These are phyloP conservation scores for Egretta garzetta DNA, from an alignment of 2,113 vertebrate species.

Conservation along the genomic window DNA sequence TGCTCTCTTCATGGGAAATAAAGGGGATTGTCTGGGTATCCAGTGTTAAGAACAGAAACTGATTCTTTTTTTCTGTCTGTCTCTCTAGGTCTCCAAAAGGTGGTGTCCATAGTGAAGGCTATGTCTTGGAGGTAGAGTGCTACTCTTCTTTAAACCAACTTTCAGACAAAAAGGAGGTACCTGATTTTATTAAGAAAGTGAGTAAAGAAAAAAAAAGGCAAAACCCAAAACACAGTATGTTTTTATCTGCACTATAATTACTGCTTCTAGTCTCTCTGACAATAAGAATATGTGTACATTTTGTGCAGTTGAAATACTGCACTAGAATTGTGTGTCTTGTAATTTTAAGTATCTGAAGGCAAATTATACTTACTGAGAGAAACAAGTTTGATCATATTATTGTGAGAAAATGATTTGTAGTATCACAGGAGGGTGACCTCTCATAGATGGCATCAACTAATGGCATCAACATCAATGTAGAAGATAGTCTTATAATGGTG, in stretches of 20 bases:
- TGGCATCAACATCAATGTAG: not conserved
- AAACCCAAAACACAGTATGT: not conserved
- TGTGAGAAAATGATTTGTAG: not conserved
- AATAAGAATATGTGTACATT: not conserved
- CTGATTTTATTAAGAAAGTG: constrained; percentile 95
- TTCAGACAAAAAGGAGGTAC: constrained; percentile 86
- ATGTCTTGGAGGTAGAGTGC: constrained; percentile 87
- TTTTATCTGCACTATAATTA: not conserved
- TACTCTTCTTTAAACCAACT: constrained; percentile 85
- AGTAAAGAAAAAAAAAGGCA: constrained; percentile 22
- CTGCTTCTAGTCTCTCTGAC: not conserved
- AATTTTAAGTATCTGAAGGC: not conserved
- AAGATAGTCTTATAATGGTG: not conserved
- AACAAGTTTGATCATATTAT: not conserved
- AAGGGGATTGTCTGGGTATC: not conserved
- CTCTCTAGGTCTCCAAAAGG: constrained; percentile 71
- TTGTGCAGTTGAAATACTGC: not conserved
- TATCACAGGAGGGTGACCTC: constrained; percentile 7
- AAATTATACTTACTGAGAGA: not conserved
- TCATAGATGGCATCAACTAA: not conserved
- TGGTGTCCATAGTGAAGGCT: constrained; percentile 74
- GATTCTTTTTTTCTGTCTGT: not conserved
- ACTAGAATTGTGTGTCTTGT: not conserved
- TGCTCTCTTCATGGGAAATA: not conserved
- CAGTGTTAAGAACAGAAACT: not conserved